Conservation (phyloP, 2,797 vertebrate species). For the Enteromius trimaculatus region DNA sequence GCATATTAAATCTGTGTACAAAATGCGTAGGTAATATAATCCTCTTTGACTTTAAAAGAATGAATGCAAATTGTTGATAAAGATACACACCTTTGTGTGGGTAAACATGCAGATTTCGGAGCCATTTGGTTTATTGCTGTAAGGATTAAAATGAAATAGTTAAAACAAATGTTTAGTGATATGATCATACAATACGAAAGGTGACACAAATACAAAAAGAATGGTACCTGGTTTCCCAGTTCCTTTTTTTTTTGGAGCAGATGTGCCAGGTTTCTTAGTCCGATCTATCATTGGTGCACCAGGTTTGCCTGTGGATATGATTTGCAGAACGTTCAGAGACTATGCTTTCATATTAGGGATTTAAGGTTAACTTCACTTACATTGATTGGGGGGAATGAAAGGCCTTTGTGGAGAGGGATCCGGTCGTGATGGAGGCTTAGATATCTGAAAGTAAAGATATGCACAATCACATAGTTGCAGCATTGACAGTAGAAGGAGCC, state of each 20-base stretch:
- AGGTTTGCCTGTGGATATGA: constrained; percentile 40
- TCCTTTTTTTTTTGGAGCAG: neutral
- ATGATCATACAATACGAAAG: neutral
- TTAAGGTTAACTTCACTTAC: neutral
- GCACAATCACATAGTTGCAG: neutral
- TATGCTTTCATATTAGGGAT: neutral
- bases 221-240: constrained; percentile 47
- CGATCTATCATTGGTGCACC: constrained; percentile 78
- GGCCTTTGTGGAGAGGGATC: neutral
- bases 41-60: neutral
- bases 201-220: neutral
- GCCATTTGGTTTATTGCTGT: neutral
- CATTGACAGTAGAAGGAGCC: neutral
- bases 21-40: neutral
- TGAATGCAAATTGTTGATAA: neutral
- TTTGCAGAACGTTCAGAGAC: neutral
- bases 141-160: neutral
- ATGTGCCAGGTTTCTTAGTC: constrained; percentile 77
- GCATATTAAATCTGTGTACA: neutral
- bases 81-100: constrained; percentile 8
- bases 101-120: neutral
- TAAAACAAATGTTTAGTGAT: neutral
- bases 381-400: constrained; percentile 25
- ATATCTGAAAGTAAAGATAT: neutral
- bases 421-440: constrained; percentile 20